Evolutionary conservation across 2,797 vertebrate genomes (phyloP), one percentile per base, ranked within the genome.

Genomic region (Zenarchopterus dispar): DNA sequence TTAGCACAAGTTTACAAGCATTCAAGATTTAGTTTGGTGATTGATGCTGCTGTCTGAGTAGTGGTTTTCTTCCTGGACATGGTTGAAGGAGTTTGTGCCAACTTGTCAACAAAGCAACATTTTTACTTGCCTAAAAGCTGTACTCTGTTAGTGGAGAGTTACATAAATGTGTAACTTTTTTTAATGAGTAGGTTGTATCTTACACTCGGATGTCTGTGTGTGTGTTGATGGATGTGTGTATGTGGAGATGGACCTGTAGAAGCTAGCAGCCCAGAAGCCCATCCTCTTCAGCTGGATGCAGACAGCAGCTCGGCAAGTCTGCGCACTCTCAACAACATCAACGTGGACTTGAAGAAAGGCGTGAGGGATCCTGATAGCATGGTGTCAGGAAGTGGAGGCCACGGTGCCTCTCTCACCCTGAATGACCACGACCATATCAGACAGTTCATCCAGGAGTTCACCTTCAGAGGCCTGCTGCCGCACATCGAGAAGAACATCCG

Each of bases 371-470:
- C 77, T 2, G 93, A 87, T 46, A 66, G 71, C 17, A 4, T 10
- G 21, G 17, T 6, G 0, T 76, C 51, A 0, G 71, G 60, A 22
- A 88, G 88, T 23, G 90, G 78, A 0, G 92, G 91, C 77, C 96
- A 94, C 24, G 97, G 98, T 61, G 91, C 92, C 22, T 97, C 94
- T 84, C 91, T 99, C 75, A 96, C 97, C 8, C 95, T 99, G 22
- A 97, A 94, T 2, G 98, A 99, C 90, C 98, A 99, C 0, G 97
- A 99, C 84, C 94, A 94, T 83, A 96, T 99, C 85, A 92, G 98
- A 41, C 97, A 98, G 74, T 99, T 99, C 78, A 93, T 99, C 81
- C 97, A 99, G 64, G 98, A 99, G 81, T 99, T 99, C 84, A 98
- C 96, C 2, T 98, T 98, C 88, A 93, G 97, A 58, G 97, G 97